phyloP scores from a whole-genome alignment of 2,888 invertebrate species.

The Hylaea fasciaria region DNA sequence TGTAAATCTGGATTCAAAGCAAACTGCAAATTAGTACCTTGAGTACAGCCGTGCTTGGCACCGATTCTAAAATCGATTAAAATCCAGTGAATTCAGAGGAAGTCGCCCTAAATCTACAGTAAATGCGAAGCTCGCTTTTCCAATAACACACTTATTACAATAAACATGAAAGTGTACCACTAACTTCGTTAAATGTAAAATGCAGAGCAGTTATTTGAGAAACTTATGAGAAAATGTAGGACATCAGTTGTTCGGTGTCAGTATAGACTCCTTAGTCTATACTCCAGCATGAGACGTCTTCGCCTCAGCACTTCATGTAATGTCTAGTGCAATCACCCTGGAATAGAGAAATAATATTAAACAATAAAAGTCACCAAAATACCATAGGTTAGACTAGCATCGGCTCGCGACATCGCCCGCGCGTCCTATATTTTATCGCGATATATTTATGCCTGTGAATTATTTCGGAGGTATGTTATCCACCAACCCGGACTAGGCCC shows the following conservation, averaged over 20 bases:
- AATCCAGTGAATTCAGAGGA: too few species aligned
- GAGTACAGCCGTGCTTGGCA: too few species aligned
- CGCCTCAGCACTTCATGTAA: slow-evolving; percentile 92
- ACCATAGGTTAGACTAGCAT: too few species aligned
- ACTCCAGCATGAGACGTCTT: slow-evolving; percentile 32
- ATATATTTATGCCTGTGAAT: too few species aligned
- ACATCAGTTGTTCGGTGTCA: slow-evolving; percentile 44
- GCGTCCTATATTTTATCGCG: too few species aligned
- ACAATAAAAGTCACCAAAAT: not conserved
- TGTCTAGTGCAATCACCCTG: slow-evolving; percentile 94
- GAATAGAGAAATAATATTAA: slow-evolving; percentile 54
- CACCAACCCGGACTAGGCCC: too few species aligned
- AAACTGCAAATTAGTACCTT: too few species aligned
- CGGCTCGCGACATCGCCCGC: too few species aligned
- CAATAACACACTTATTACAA: not conserved
- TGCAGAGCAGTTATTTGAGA: slow-evolving; percentile 31
- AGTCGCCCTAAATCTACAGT: not conserved
- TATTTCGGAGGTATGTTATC: too few species aligned
- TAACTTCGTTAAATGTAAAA: slow-evolving; percentile 23
- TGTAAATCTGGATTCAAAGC: too few species aligned
- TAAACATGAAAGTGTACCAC: slow-evolving; percentile 13
- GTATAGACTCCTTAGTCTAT: slow-evolving; percentile 74
- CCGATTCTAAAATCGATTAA: too few species aligned
- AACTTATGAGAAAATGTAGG: slow-evolving; percentile 11
- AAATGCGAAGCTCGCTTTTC: slow-evolving; percentile 1